Conservation (phyloP, 2,888 invertebrate species). For the Drosophila histrio region DNA sequence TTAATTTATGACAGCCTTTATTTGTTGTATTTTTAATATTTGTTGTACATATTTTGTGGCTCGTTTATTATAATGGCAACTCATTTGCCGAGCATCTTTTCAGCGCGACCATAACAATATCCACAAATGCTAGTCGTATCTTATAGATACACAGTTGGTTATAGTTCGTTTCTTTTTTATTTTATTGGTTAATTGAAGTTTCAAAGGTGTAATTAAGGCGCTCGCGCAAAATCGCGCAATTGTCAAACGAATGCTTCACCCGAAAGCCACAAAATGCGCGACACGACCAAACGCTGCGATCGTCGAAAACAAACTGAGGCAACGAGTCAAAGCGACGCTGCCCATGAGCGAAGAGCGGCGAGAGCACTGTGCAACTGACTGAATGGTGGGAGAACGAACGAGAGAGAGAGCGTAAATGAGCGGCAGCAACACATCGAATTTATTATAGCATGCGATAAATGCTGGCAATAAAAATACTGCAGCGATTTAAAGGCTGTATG, state of each 20-base stretch:
- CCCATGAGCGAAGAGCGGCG: slow-evolving; percentile 8
- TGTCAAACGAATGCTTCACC: slow-evolving; percentile 21
- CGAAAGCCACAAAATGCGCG: slow-evolving; percentile 23
- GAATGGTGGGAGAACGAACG: neutral
- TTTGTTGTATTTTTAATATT: slow-evolving; percentile 27
- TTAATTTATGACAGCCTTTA: slow-evolving; percentile 59
- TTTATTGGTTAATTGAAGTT: slow-evolving; percentile 74
- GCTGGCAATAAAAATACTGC: neutral
- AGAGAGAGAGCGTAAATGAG: slow-evolving; percentile 10
- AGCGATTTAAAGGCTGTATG: neutral
- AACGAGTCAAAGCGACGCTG: slow-evolving; percentile 9
- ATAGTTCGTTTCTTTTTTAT: slow-evolving; percentile 26
- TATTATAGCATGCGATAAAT: slow-evolving; percentile 62
- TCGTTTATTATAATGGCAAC: slow-evolving; percentile 23
- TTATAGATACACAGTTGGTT: neutral
- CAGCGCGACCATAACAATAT: neutral
- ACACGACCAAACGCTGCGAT: slow-evolving; percentile 75
- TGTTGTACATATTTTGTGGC: slow-evolving; percentile 19
- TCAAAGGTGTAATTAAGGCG: slow-evolving; percentile 64
- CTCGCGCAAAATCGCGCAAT: slow-evolving; percentile 56
- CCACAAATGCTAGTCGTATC: slow-evolving; percentile 1
- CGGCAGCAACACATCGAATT: neutral
- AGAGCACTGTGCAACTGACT: slow-evolving; percentile 8
- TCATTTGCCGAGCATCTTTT: slow-evolving; percentile 30
- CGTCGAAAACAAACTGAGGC: slow-evolving; percentile 76